A percentile compares a stretch with the other conserved stretches of the same genome.
phyloP scores from a whole-genome alignment of 2,888 invertebrate genomes.

The Leptinotarsa haldemani region DNA sequence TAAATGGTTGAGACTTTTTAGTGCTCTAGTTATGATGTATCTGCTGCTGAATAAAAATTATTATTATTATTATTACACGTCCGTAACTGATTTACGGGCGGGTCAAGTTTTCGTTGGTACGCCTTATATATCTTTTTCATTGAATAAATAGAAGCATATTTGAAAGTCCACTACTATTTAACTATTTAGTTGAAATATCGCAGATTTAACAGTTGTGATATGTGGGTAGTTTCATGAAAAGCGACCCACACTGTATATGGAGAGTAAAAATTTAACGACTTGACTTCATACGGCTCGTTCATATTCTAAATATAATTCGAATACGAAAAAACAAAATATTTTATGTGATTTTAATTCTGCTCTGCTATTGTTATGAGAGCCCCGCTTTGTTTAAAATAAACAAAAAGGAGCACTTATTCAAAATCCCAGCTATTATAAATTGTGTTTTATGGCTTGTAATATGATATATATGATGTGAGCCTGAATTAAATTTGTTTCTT shows the following conservation, averaged over 20 bases:
- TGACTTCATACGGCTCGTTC: not conserved
- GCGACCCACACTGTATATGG: not conserved
- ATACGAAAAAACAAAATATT: slow-evolving; percentile 6
- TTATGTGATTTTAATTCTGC: not conserved
- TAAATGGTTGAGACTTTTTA: too few species aligned
- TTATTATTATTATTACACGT: too few species aligned
- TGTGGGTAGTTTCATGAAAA: too few species aligned
- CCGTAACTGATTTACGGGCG: too few species aligned
- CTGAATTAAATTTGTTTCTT: not conserved
- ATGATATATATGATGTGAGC: not conserved
- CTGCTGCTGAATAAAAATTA: too few species aligned
- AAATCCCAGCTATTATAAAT: slow-evolving; percentile 7
- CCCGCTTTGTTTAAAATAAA: slow-evolving; percentile 2
- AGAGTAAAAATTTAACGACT: not conserved
- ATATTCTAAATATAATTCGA: slow-evolving; percentile 1
- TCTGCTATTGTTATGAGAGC: slow-evolving; percentile 4
- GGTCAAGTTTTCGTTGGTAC: too few species aligned
- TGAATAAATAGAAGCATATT: too few species aligned
- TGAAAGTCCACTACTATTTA: too few species aligned
- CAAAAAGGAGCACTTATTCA: slow-evolving; percentile 10
- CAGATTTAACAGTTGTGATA: too few species aligned
- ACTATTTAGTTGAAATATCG: too few species aligned
- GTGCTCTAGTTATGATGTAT: too few species aligned
- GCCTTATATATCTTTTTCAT: too few species aligned
- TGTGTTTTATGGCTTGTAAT: slow-evolving; percentile 2